Evolutionary conservation across 2,797 vertebrate species (phyloP), one percentile per base, ranked within the genome.

Genomic region (Acestrorhynchus altus): DNA sequence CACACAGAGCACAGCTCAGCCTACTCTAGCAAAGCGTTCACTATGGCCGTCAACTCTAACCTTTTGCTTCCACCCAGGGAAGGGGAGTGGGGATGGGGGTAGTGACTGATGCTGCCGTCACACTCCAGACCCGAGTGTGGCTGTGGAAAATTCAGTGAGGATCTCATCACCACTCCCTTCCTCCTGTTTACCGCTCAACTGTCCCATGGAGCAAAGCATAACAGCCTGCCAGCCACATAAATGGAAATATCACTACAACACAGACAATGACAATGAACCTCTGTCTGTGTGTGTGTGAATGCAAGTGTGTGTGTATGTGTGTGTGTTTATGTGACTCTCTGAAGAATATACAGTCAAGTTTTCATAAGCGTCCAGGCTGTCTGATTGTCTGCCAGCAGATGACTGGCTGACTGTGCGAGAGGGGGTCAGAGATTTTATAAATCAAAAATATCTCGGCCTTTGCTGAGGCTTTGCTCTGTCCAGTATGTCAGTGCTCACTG

Each of bases 221-320:
- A 61, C 56, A 64, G 26, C 26, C 51, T 82, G 71, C 81, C 81
- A 73, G 74, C 80, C 57, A 75, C 64, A 76, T 72, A 83, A 83
- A 84, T 82, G 75, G 77, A 82, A 82, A 81, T 75, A 57, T 72
- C 47, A 46, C 47, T 80, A 24, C 63, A 74, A 46, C 54, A 51
- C 28, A 51, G 66, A 76, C 2, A 67, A 18, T 39, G 40, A 12
- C 31, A 60, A 31, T 63, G 61, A 60, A 74, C 20, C 74, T 42
- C 22, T 28, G 6, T 20, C n/a, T 52, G 18, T 52, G 51, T 52
- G 18, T 51, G 13, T 16, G 13, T 16, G 13, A n/a, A n/a, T n/a
- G n/a, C n/a, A n/a, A n/a, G 18, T 51, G 13, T 16, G 13, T 16
- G 13, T 28, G 6, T 20, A n/a, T 52, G 18, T 52, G 51, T 52